phyloP scores from a whole-genome alignment of 2,113 vertebrate species.

The Chaenogobius annularis region DNA sequence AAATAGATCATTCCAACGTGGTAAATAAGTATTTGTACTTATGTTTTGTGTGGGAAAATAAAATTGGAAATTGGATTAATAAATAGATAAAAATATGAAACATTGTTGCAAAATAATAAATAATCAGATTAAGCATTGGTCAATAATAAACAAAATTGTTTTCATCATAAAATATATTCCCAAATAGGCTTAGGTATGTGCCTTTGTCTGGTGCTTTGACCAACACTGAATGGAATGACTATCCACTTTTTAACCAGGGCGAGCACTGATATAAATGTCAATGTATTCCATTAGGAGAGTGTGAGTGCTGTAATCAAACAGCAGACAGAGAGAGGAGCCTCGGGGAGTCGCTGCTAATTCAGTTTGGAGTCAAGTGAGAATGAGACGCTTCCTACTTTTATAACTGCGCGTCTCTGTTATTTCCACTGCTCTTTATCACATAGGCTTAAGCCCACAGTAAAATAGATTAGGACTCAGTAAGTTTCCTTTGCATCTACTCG shows the following conservation, averaged over 20 bases:
- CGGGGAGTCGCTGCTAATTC: slow-evolving; percentile 10
- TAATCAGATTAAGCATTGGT: background rate
- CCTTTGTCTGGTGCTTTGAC: background rate
- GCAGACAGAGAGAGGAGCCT: slow-evolving; percentile 13
- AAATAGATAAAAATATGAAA: background rate
- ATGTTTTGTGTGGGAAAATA: no score
- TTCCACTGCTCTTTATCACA: slow-evolving; percentile 11
- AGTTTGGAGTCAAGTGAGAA: slow-evolving; percentile 17
- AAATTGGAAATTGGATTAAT: no score
- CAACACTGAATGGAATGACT: background rate
- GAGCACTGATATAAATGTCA: slow-evolving; percentile 18
- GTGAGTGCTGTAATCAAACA: slow-evolving; percentile 39
- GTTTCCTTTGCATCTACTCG: slow-evolving; percentile 20
- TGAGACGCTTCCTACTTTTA: slow-evolving; percentile 7
- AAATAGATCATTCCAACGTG: background rate
- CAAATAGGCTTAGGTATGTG: background rate
- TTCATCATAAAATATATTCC: background rate
- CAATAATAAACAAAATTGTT: background rate
- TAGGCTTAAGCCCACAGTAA: slow-evolving; percentile 53
- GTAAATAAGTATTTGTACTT: no score
- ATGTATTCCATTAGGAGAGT: slow-evolving; percentile 26
- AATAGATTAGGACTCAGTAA: slow-evolving; percentile 61
- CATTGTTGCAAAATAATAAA: background rate
- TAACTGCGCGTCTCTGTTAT: background rate
- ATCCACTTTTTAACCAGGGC: background rate